Percentiles rank a stretch among this genome's conserved stretches.
Conservation (phyloP, 2,113 vertebrate genomes). For the Lipophrys pholis region DNA sequence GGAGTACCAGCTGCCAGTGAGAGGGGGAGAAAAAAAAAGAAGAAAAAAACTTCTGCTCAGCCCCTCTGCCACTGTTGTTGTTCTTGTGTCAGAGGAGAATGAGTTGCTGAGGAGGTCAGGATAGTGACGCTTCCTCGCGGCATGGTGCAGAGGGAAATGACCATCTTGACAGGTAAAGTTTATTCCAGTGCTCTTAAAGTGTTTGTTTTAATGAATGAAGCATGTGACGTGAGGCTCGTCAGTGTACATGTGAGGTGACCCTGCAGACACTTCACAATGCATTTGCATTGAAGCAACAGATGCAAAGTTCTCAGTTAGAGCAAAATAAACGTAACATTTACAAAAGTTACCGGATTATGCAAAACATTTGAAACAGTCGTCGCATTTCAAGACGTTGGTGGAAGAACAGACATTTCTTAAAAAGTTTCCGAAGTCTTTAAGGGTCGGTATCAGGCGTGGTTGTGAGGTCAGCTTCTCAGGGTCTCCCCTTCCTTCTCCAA, state of each 20-base stretch:
- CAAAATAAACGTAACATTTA: neutral
- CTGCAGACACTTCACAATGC: neutral
- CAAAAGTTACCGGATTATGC: neutral
- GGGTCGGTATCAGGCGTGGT: slow-evolving; percentile 6
- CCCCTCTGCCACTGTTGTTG: slow-evolving; percentile 7
- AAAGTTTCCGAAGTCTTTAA: neutral
- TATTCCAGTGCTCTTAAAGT: neutral
- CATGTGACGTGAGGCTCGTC: neutral
- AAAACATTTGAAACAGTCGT: neutral
- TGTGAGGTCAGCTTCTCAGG: slow-evolving; percentile 14
- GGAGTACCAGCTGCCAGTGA: slow-evolving; percentile 49
- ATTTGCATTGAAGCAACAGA: neutral
- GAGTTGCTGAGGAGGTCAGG: slow-evolving; percentile 49
- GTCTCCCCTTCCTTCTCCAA: neutral
- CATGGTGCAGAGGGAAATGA: slow-evolving; percentile 77
- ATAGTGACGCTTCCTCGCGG: slow-evolving; percentile 42
- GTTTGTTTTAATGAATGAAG: neutral
- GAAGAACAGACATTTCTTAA: neutral
- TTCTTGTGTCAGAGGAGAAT: slow-evolving; percentile 51
- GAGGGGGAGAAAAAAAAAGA: slow-evolving; percentile 2
- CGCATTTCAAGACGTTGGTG: neutral
- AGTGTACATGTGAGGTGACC: neutral
- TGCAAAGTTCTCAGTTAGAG: neutral
- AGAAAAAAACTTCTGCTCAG: slow-evolving; percentile 8
- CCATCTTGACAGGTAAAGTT: slow-evolving; percentile 78